A percentile compares a stretch with the other conserved stretches of the same genome.
These are phyloP conservation scores for human (Homo sapiens) DNA, from an alignment of 2,113 vertebrate genomes.

Conservation along the genomic window DNA sequence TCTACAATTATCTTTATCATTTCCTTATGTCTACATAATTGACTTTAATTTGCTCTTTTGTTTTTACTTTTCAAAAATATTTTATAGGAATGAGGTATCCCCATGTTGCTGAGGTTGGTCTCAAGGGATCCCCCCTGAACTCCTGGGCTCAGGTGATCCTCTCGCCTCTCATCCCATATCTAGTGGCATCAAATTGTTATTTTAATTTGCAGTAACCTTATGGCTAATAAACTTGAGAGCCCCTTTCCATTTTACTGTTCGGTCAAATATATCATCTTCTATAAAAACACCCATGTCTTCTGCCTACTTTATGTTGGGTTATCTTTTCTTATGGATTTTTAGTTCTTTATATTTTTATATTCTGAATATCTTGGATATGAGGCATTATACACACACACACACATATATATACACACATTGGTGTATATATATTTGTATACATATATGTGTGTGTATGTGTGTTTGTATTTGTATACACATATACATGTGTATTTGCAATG, in stretches of 20 bases:
- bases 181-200: neutral
- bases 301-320: neutral
- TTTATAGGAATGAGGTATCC: no score
- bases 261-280: neutral
- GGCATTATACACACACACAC: neutral
- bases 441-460: no score
- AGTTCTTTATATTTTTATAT: neutral
- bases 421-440: no score
- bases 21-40: neutral
- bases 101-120: no score
- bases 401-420: no score
- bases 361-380: neutral
- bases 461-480: no score
- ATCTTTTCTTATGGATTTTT: neutral
- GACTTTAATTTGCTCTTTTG: neutral
- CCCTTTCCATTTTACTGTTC: neutral
- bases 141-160: no score
- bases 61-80: no score
- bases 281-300: neutral
- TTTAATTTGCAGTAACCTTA: neutral
- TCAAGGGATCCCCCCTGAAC: no score
- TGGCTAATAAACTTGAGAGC: neutral
- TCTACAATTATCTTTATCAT: neutral
- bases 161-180: neutral
- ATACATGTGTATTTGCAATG: neutral